Evolutionary conservation across 1,140 invertebrate species (phyloP), one percentile per base, ranked within the genome.

Genomic region (Drosophila hydei): DNA sequence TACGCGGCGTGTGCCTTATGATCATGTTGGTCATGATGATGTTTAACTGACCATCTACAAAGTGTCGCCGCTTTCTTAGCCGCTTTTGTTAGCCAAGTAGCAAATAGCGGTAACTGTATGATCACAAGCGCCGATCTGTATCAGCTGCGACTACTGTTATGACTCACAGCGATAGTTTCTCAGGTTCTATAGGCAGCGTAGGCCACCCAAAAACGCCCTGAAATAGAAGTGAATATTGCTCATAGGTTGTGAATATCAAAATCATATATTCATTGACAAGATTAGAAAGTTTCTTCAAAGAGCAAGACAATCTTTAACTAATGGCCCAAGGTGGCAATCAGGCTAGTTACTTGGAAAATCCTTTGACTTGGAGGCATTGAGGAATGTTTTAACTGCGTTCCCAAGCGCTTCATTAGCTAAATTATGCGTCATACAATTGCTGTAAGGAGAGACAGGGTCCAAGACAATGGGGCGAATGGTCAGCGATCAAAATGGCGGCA

Each of bases 351-450:
- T 25, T 42, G 16, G 12, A 6, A 42, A 36, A 47, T 27, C 16
- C 23, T 36, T 9, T 11, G 14, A 8, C 9, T 14, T 11, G 18
- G n/a, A n/a, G n/a, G 2, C 30, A 16, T 36, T 52, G 3, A 18
- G 45, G 55, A 27, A 68, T 68, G 63, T 36, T 45, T 56, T 51
- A 45, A 38, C 12, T 47, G 36, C 14, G 63, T 55, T 58, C 58
- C 47, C 65, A 69, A 69, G 21, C 56, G 80, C 80, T 77, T 84
- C 80, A 84, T 84, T 84, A 84, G 80, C 51, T 85, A 85, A 84
- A 85, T 85, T 84, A 85, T 84, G 80, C 80, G 62, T 85, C 77
- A 85, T 77, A 56, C 80, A 62, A 80, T 74, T 70, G 77, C 80
- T 74, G 80, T 85, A 80, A 87, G 38, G 4, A 72, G 75, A 77